These are phyloP conservation scores for Drosophila tsacasi DNA, from an alignment of 1,140 invertebrate species.

Conservation along the genomic window DNA sequence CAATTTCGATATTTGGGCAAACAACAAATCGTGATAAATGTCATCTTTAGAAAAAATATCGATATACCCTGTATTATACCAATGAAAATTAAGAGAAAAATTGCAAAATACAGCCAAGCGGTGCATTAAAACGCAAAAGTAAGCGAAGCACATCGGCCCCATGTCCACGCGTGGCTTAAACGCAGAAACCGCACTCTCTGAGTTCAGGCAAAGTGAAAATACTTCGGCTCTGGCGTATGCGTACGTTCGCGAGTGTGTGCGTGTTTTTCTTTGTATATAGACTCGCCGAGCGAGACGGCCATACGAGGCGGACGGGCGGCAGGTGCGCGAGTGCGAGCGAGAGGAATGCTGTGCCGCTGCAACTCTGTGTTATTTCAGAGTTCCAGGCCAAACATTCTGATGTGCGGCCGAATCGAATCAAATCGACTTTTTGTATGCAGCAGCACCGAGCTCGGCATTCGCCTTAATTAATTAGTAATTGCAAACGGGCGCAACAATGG, in stretches of 20 bases:
- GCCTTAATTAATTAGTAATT: slow-evolving; percentile 71
- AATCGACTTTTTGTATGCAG: slow-evolving; percentile 77
- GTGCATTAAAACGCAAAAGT: slow-evolving; percentile 67
- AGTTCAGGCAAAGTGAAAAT: slow-evolving; percentile 74
- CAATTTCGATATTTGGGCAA: too few species aligned
- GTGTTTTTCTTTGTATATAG: slow-evolving; percentile 79
- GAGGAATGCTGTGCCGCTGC: slow-evolving; percentile 46
- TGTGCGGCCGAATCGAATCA: slow-evolving; percentile 52
- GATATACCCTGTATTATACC: slow-evolving; percentile 23
- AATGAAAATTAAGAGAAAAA: slow-evolving; percentile 66
- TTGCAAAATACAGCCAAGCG: slow-evolving; percentile 46
- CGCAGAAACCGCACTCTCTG: slow-evolving; percentile 10
- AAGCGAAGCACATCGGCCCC: slow-evolving; percentile 34
- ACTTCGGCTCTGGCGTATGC: slow-evolving; percentile 66
- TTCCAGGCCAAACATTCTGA: slow-evolving; percentile 79
- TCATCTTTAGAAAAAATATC: too few species aligned
- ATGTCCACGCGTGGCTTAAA: slow-evolving; percentile 17
- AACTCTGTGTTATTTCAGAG: slow-evolving; percentile 74
- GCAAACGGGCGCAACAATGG: slow-evolving; percentile 50
- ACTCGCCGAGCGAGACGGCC: slow-evolving; percentile 61
- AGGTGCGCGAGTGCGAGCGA: slow-evolving; percentile 60
- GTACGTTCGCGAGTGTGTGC: slow-evolving; percentile 57
- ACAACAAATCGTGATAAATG: too few species aligned
- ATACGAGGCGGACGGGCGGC: slow-evolving; percentile 37
- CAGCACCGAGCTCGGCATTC: slow-evolving; percentile 15